A percentile compares a stretch with the other conserved stretches of the same genome.
Evolutionary conservation across 2,888 invertebrate genomes (phyloP).

Genomic region (Netelia virgata): DNA sequence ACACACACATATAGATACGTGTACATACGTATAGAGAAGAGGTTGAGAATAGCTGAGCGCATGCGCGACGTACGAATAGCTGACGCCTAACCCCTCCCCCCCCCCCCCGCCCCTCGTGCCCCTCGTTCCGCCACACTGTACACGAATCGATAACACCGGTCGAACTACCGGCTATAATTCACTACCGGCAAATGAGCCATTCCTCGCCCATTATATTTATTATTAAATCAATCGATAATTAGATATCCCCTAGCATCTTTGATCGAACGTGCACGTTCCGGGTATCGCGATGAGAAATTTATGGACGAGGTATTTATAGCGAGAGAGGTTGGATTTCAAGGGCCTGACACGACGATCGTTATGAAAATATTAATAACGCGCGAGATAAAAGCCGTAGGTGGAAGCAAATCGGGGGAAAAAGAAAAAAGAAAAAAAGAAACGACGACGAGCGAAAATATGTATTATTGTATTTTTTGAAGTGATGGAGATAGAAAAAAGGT

Average conservation of each 20-base stretch:
- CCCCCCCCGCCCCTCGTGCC: no score
- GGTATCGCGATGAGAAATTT: background rate
- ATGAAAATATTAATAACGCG: no score
- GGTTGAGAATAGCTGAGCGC: conserved; percentile 51
- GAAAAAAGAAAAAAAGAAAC: no score
- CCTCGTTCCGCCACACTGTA: no score
- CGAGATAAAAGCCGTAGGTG: no score
- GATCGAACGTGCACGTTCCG: conserved; percentile 16
- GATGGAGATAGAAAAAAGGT: no score
- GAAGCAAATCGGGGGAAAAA: no score
- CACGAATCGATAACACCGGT: conserved; percentile 41
- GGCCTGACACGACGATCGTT: background rate
- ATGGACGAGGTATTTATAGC: background rate
- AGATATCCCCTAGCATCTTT: conserved; percentile 1
- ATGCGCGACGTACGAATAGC: conserved; percentile 34
- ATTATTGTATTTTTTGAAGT: no score
- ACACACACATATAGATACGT: background rate
- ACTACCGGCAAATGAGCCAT: conserved; percentile 8
- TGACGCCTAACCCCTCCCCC: conserved; percentile 57
- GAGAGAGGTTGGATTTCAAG: background rate
- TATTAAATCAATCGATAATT: conserved; percentile 34
- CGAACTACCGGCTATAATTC: conserved; percentile 44
- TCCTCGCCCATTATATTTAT: conserved; percentile 43
- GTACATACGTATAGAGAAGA: background rate
- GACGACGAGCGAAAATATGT: no score